phyloP scores from a whole-genome alignment of 1,140 invertebrate genomes.

The Wasmannia auropunctata region DNA sequence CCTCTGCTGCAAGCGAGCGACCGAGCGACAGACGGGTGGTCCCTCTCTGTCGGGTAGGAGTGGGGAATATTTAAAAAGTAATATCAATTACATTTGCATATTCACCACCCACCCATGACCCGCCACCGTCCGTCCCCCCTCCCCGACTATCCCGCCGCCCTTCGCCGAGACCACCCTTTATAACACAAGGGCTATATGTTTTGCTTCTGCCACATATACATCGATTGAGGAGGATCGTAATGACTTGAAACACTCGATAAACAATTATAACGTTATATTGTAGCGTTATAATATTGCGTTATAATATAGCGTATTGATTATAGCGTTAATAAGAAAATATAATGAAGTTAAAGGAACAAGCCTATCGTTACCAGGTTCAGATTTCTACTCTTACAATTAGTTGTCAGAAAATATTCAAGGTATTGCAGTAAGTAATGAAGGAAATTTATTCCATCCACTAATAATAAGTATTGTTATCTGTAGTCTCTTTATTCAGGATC shows the following conservation, averaged over 20 bases:
- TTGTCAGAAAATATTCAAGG: background rate
- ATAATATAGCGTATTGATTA: too few species aligned
- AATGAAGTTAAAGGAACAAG: background rate
- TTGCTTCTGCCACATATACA: conserved; percentile 23
- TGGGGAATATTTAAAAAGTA: conserved; percentile 86
- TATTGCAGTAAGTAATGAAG: background rate
- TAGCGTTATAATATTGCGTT: too few species aligned
- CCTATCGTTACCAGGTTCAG: background rate
- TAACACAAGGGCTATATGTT: conserved; percentile 60
- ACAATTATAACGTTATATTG: conserved; percentile 34
- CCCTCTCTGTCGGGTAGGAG: conserved; percentile 69
- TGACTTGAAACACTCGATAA: conserved; percentile 32
- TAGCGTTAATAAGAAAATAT: background rate
- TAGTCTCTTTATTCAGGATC: background rate
- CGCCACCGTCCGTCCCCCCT: conserved; percentile 64
- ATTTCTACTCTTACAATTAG: background rate
- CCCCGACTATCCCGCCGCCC: conserved; percentile 42
- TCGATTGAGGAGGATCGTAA: conserved; percentile 14
- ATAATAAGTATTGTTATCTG: background rate
- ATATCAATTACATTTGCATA: conserved; percentile 86
- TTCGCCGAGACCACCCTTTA: conserved; percentile 55
- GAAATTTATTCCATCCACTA: background rate
- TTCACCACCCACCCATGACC: conserved; percentile 81
- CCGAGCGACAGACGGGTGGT: conserved; percentile 78
- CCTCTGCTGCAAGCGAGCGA: conserved; percentile 73